phyloP scores from a whole-genome alignment of 2,797 vertebrate species.

The Phoeniculus purpureus region DNA sequence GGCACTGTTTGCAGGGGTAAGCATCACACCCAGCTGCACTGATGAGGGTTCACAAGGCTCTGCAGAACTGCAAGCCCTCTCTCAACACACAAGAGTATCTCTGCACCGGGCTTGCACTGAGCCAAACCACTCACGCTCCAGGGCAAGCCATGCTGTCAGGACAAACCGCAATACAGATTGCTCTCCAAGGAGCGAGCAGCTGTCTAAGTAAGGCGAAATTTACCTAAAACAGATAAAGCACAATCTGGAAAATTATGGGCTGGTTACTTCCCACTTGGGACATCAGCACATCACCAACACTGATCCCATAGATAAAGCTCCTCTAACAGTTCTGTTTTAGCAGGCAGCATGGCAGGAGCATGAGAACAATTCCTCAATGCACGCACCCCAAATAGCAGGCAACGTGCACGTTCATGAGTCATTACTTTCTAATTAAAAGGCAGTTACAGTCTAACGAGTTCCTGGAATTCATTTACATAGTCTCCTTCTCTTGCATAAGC shows the following conservation, averaged over 20 bases:
- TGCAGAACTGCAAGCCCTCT: background rate
- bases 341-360: too few species aligned
- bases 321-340: too few species aligned
- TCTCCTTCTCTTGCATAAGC: too few species aligned
- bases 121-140: background rate
- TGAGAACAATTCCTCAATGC: too few species aligned
- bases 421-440: too few species aligned
- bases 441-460: too few species aligned
- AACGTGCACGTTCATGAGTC: too few species aligned
- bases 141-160: background rate
- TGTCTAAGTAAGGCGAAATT: background rate
- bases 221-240: background rate
- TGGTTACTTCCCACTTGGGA: background rate
- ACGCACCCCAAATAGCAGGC: too few species aligned
- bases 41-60: background rate
- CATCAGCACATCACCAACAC: accelerated
- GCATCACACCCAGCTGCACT: background rate
- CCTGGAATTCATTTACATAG: too few species aligned
- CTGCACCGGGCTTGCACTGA: background rate
- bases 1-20: background rate
- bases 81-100: background rate
- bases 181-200: background rate
- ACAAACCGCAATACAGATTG: background rate
- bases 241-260: background rate
- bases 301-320: too few species aligned